Percentiles rank a stretch among this genome's conserved stretches.
These are phyloP conservation scores for Torymus auratus DNA, from an alignment of 2,888 invertebrate species.

Conservation along the genomic window DNA sequence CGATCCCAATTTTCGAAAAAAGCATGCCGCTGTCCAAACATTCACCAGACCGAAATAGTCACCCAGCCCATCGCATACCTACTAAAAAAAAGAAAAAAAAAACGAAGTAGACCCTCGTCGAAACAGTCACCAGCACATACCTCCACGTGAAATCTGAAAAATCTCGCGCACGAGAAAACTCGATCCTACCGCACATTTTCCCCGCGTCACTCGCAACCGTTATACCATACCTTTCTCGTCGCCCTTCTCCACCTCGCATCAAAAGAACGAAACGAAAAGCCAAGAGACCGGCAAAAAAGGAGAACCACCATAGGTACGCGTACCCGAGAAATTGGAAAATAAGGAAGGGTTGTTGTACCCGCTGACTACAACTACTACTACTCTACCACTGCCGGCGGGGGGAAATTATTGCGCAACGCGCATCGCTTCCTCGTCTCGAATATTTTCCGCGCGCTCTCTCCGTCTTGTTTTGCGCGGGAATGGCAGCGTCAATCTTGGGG, in stretches of 20 bases:
- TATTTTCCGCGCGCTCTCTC: slow-evolving; percentile 24
- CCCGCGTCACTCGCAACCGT: slow-evolving; percentile 35
- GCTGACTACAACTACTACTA: not conserved
- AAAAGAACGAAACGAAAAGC: not conserved
- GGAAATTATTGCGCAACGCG: slow-evolving; percentile 44
- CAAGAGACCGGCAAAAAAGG: not conserved
- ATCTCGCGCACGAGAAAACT: not conserved
- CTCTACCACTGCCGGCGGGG: not conserved
- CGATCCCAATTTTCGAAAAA: too few relatives aligned
- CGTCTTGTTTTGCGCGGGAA: slow-evolving; percentile 35
- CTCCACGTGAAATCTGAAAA: not conserved
- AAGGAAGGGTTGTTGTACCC: slow-evolving; percentile 7
- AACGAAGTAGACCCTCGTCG: too few relatives aligned
- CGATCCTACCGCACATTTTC: slow-evolving; percentile 18
- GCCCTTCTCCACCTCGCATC: not conserved
- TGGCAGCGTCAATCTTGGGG: slow-evolving; percentile 36
- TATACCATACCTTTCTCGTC: not conserved
- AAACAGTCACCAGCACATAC: too few relatives aligned
- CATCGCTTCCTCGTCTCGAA: slow-evolving; percentile 9
- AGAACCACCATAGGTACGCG: not conserved
- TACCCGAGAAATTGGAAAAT: slow-evolving; percentile 33
- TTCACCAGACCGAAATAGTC: too few relatives aligned
- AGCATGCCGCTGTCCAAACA: too few relatives aligned
- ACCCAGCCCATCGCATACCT: too few relatives aligned
- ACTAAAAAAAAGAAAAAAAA: too few relatives aligned